Evolutionary conservation across 2,888 invertebrate genomes (phyloP).

Genomic region (Tanaodytes sp.): DNA sequence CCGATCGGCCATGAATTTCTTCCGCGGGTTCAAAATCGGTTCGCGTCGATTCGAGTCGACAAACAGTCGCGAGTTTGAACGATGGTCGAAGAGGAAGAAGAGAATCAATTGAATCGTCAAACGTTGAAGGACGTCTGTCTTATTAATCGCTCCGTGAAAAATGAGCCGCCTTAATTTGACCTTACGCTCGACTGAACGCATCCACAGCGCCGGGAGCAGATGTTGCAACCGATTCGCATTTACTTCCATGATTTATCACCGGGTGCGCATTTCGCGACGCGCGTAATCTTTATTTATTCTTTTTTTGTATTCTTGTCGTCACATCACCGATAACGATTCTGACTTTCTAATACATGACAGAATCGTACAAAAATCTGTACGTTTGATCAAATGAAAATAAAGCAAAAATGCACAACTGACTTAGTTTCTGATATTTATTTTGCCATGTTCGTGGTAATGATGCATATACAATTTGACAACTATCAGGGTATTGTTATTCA

Average conservation of each 20-base stretch:
- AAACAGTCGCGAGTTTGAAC: conserved; percentile 22
- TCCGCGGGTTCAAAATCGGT: conserved; percentile 1
- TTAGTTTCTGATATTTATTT: too few relatives aligned
- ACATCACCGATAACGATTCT: conserved; percentile 34
- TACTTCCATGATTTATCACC: conserved; percentile 43
- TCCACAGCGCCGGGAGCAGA: conserved; percentile 40
- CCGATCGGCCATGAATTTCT: conserved; percentile 15
- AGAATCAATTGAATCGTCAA: conserved; percentile 46
- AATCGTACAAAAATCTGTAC: too few relatives aligned
- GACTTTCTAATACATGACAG: too few relatives aligned
- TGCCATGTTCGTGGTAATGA: neutral
- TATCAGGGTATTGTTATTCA: too few relatives aligned
- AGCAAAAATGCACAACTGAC: too few relatives aligned
- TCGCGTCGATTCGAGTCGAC: conserved; percentile 5
- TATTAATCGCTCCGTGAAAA: conserved; percentile 44
- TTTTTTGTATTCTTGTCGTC: conserved; percentile 36
- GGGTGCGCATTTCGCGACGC: conserved; percentile 39
- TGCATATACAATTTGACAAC: too few relatives aligned
- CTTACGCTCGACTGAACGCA: conserved; percentile 18
- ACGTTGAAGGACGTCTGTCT: conserved; percentile 23
- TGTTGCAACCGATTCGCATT: conserved; percentile 46
- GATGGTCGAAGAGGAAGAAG: too few relatives aligned
- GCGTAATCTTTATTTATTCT: conserved; percentile 36
- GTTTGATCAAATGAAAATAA: too few relatives aligned
- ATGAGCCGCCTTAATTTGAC: conserved; percentile 41